Conservation (phyloP, 2,888 invertebrate genomes). For the Cantharis rufa region DNA sequence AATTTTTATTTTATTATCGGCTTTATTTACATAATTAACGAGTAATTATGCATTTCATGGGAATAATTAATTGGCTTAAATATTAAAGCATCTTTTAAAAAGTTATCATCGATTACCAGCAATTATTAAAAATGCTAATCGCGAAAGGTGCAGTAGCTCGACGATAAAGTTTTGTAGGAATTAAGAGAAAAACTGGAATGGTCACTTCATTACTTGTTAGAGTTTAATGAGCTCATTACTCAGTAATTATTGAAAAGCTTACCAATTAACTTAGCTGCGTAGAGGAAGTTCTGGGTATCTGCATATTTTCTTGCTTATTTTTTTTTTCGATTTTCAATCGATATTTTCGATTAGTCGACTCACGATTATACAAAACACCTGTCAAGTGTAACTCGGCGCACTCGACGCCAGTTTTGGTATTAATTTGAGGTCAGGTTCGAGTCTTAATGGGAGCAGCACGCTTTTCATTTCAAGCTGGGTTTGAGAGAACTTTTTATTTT, state of each 20-base stretch:
- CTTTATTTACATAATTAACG: slow-evolving; percentile 1
- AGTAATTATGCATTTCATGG: not conserved
- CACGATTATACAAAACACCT: not conserved
- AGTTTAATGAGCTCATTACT: slow-evolving; percentile 23
- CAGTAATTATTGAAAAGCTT: slow-evolving; percentile 20
- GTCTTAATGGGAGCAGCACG: not conserved
- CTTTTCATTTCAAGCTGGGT: not conserved
- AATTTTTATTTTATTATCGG: slow-evolving; percentile 2
- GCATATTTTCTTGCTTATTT: not conserved
- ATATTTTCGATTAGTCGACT: not conserved
- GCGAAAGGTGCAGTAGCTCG: not conserved
- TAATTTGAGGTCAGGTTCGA: not conserved
- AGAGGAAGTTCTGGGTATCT: slow-evolving; percentile 9
- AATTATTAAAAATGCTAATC: not conserved
- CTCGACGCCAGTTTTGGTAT: not conserved
- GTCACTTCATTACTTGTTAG: slow-evolving; percentile 16
- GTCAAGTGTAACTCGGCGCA: not conserved
- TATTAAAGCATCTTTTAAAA: not conserved
- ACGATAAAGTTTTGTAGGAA: not conserved
- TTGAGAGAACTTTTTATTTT: not conserved
- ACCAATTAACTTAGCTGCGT: slow-evolving; percentile 11
- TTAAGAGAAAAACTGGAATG: slow-evolving; percentile 15
- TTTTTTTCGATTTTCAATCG: not conserved
- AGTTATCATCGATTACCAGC: not conserved
- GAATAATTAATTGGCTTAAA: not conserved